Evolutionary conservation across 2,888 invertebrate genomes (phyloP).

Genomic region (Rhingia rostrata): DNA sequence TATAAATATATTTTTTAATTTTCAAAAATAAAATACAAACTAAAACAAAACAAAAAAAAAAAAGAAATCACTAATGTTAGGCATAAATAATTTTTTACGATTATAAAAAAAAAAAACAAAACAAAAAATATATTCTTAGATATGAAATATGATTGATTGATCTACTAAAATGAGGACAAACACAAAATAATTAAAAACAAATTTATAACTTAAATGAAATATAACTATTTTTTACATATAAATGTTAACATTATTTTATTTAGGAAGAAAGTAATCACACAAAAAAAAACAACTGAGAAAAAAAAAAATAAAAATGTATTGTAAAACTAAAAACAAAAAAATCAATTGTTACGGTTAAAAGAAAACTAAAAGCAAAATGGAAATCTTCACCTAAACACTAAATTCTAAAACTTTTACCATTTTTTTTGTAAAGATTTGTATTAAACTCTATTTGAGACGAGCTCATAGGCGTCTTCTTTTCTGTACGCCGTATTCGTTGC

Average conservation of each 20-base stretch:
- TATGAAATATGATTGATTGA: slow-evolving; percentile 41
- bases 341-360: slow-evolving; percentile 27
- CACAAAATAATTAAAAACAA: slow-evolving; percentile 2
- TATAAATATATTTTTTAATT: slow-evolving; percentile 13
- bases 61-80: slow-evolving; percentile 53
- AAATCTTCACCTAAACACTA: too few relatives aligned
- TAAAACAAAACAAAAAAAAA: slow-evolving; percentile 6
- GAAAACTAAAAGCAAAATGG: not conserved
- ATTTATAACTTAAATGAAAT: slow-evolving; percentile 18
- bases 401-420: too few relatives aligned
- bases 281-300: slow-evolving; percentile 1
- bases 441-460: too few relatives aligned
- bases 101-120: slow-evolving; percentile 40
- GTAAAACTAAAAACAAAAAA: slow-evolving; percentile 10
- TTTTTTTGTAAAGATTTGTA: too few relatives aligned
- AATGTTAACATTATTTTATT: slow-evolving; percentile 59
- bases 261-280: slow-evolving; percentile 11
- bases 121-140: slow-evolving; percentile 39
- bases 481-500: too few relatives aligned
- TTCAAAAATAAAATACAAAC: slow-evolving; percentile 17
- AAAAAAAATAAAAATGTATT: slow-evolving; percentile 12
- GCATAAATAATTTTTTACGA: slow-evolving; percentile 61
- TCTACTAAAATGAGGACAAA: slow-evolving; percentile 36
- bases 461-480: not conserved
- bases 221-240: slow-evolving; percentile 55